Evolutionary conservation across 2,113 vertebrate genomes (phyloP), one percentile per base, ranked within the genome.

Genomic region (Aegithalos caudatus): DNA sequence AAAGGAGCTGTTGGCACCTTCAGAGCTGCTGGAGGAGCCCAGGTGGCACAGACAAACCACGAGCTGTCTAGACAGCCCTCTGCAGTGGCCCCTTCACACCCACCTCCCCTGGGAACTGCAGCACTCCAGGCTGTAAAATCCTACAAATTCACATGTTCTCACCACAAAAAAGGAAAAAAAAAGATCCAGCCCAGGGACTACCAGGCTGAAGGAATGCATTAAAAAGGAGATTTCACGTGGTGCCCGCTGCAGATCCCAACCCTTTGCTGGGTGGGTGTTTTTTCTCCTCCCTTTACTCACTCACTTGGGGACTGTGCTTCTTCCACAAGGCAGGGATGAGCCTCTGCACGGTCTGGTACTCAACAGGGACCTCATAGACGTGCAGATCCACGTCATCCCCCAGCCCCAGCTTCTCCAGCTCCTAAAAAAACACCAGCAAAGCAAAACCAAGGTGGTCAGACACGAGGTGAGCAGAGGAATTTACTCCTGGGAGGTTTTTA

Each of bases 351-450:
- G 98, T 98, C 96, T 98, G 96, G 93, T 99, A 99, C 81, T 99
- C 99, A 4, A 99, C 99, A 1, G 99, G 99, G 42, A 99, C 98
- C 95, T 99, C 99, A 1, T 98, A 98, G 78, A 99, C 98, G 1
- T 98, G 96, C 31, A 99, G 98, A 61, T 99, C 98, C 67, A 99
- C 98, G 0, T 97, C 97, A 5, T 98, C 97, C 3, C 99, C 97
- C 60, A 62, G 60, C 60, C 60, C 60, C 60, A 62, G 60, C 86
- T 97, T 98, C 95, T 99, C 97, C 95, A 99, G 83, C 95, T 99
- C 99, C 99, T 99, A 69, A 18, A 67, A n/a, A 83, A 35, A 37
- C 15, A 76, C 6, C 86, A 21, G 27, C 76, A 29, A 47, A 50
- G 20, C 28, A 38, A 81, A 88, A 3, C 10, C 65, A 5, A 35